These are phyloP conservation scores for Oxytorus armatus DNA, from an alignment of 2,888 invertebrate species.

Conservation along the genomic window DNA sequence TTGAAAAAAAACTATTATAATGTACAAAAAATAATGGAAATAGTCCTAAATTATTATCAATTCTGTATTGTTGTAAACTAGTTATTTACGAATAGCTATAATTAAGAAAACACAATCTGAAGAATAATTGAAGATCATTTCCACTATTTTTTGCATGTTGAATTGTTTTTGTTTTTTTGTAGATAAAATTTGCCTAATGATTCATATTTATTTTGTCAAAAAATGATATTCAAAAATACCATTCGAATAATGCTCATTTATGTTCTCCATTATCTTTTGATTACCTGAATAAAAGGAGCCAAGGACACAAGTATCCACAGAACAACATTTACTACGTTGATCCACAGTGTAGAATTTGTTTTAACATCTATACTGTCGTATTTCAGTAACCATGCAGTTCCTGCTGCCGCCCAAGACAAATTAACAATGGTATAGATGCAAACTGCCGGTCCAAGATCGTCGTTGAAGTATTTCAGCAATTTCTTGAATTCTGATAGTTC, in stretches of 20 bases:
- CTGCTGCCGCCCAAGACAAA: conserved; percentile 90
- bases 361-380: conserved; percentile 87
- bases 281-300: conserved; percentile 90
- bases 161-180: no score
- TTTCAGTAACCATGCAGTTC: conserved; percentile 88
- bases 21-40: no score
- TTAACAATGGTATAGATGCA: conserved; percentile 92
- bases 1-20: no score
- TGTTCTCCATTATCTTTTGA: conserved; percentile 71
- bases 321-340: conserved; percentile 87
- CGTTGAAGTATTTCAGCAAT: conserved; percentile 91
- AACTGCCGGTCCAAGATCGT: conserved; percentile 90
- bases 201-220: neutral
- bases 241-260: neutral
- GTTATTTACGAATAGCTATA: no score
- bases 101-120: no score
- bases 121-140: no score
- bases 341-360: conserved; percentile 86
- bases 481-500: conserved; percentile 93
- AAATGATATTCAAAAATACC: neutral
- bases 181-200: neutral
- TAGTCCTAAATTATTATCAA: no score
- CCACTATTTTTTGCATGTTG: no score
- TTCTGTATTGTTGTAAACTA: no score
- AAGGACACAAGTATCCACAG: conserved; percentile 89